Percentiles rank a stretch among this genome's conserved stretches.
Conservation (phyloP, 1,140 invertebrate species). For the Macrocentrus cingulum region DNA sequence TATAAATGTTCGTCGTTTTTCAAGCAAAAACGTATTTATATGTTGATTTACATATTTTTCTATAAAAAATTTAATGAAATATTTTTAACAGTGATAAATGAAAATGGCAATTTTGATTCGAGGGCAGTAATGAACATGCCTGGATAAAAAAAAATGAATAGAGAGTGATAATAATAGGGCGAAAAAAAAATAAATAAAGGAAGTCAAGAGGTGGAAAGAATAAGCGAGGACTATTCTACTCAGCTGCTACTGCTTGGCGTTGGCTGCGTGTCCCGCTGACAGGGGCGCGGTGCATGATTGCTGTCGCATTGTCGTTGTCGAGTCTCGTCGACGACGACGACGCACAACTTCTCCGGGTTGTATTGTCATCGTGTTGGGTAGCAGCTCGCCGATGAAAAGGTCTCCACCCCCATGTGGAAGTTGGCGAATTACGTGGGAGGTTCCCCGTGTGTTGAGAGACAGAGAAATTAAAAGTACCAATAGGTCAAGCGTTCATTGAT, state of each 20-base stretch:
- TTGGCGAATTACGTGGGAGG: slow-evolving; percentile 41
- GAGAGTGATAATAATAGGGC: slow-evolving; percentile 17
- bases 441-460: slow-evolving; percentile 21
- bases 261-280: slow-evolving; percentile 44
- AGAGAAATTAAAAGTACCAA: slow-evolving; percentile 58
- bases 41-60: too few relatives aligned
- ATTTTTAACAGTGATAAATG: too few relatives aligned
- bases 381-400: slow-evolving; percentile 17
- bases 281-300: slow-evolving; percentile 57
- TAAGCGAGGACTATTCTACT: slow-evolving; percentile 30
- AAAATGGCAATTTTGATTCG: too few relatives aligned
- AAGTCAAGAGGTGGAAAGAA: slow-evolving; percentile 34
- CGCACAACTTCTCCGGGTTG: slow-evolving; percentile 8
- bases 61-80: too few relatives aligned
- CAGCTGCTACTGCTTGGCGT: slow-evolving; percentile 4
- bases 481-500: slow-evolving; percentile 59
- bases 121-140: too few relatives aligned
- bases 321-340: slow-evolving; percentile 40
- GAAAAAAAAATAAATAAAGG: slow-evolving; percentile 9
- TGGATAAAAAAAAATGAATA: slow-evolving; percentile 32
- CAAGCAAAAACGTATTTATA: too few relatives aligned
- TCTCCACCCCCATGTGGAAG: slow-evolving; percentile 2
- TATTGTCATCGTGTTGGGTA: slow-evolving; percentile 27
- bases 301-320: slow-evolving; percentile 53
- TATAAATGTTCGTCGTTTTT: too few relatives aligned